Evolutionary conservation across 2,113 vertebrate species (phyloP).

Genomic region (Oncorhynchus clarkii): DNA sequence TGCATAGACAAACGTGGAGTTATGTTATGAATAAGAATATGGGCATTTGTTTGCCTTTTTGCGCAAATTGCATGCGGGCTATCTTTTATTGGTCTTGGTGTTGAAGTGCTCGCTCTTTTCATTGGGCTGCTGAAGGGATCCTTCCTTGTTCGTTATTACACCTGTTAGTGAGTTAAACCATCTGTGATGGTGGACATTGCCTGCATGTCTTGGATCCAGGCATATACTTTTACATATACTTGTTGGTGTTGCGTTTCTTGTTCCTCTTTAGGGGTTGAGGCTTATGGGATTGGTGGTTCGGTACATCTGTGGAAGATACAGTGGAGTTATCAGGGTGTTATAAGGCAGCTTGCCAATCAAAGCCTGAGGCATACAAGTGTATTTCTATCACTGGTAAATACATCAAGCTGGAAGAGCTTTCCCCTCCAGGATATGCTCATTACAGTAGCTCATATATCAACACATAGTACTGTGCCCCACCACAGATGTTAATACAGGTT

Average conservation of each 20-base stretch:
- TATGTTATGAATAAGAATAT: constrained; percentile 69
- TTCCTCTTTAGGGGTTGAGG: constrained; percentile 55
- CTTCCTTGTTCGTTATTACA: constrained; percentile 47
- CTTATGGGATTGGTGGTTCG: constrained; percentile 67
- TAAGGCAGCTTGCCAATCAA: constrained; percentile 66
- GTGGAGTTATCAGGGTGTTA: constrained; percentile 70
- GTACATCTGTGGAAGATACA: constrained; percentile 79
- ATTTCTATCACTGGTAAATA: constrained; percentile 52
- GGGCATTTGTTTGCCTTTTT: constrained; percentile 35
- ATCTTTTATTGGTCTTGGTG: constrained; percentile 18
- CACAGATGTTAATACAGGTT: constrained; percentile 62
- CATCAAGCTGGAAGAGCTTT: constrained; percentile 42
- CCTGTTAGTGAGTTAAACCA: constrained; percentile 60
- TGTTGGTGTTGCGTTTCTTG: constrained; percentile 54
- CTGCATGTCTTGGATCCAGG: constrained; percentile 65
- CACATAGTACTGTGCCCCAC: constrained; percentile 65
- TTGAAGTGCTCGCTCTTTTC: constrained; percentile 34
- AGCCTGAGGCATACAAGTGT: constrained; percentile 54
- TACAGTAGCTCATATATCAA: constrained; percentile 61
- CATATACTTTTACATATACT: constrained; percentile 50
- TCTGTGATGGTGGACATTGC: constrained; percentile 71
- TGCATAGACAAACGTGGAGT: constrained; percentile 77
- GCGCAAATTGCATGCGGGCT: constrained; percentile 56
- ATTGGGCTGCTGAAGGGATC: constrained; percentile 34
- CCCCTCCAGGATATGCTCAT: constrained; percentile 42